A percentile compares a stretch with the other conserved stretches of the same genome.
Conservation (phyloP, 2,113 vertebrate species). For the Mobula hypostoma region DNA sequence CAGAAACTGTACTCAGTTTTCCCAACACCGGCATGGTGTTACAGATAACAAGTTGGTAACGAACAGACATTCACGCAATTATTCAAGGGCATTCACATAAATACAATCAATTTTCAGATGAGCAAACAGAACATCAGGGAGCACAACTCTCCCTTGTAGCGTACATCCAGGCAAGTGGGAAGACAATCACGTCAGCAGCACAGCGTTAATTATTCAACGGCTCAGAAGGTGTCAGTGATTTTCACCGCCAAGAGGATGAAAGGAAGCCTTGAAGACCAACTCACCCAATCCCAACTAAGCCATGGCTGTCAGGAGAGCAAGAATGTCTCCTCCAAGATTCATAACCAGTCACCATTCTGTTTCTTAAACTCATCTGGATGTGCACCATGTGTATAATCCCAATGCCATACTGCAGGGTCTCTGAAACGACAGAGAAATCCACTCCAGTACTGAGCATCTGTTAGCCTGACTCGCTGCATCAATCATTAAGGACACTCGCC, state of each 20-base stretch:
- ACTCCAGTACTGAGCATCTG: neutral
- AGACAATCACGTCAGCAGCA: neutral
- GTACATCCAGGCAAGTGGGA: neutral
- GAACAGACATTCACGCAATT: slow-evolving; percentile 55
- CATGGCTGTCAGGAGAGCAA: neutral
- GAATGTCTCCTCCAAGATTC: neutral
- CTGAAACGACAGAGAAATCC: neutral
- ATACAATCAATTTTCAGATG: slow-evolving; percentile 43
- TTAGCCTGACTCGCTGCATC: neutral
- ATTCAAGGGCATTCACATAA: slow-evolving; percentile 49
- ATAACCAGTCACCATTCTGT: slow-evolving; percentile 38
- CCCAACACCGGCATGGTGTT: slow-evolving; percentile 41
- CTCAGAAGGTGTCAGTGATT: neutral
- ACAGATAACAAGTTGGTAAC: slow-evolving; percentile 49
- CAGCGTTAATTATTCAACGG: neutral
- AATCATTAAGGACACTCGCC: no score
- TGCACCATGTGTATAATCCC: neutral
- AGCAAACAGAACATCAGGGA: neutral
- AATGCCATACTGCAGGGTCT: neutral
- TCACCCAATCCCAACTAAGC: neutral
- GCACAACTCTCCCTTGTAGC: neutral
- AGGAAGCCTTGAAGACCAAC: neutral
- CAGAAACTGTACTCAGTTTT: slow-evolving; percentile 35
- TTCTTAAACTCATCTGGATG: neutral
- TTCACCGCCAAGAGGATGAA: neutral